Evolutionary conservation across 2,888 invertebrate genomes (phyloP), one percentile per base, ranked within the genome.

Genomic region (Aleiodes alternator): DNA sequence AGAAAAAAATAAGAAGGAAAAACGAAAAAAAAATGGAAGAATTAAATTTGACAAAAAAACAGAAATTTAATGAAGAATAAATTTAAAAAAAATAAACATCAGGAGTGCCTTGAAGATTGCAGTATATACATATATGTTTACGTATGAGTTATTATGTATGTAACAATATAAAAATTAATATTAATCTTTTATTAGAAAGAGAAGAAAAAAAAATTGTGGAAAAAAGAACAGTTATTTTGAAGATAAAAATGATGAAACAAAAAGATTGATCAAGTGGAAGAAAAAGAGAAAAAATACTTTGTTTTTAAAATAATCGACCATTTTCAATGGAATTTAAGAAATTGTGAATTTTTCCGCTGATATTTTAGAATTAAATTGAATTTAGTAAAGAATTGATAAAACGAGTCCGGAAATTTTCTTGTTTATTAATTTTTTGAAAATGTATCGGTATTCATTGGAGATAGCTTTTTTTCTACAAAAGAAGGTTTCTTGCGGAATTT

Each of bases 81-180:
- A 72, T 69, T 68, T 53, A 75, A 71, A 77, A 73, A 75, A 78
- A 66, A 76, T 73, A 77, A 76, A 88, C 87, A 88, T 88, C 87
- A 86, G 88, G 89, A 89, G 89, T 89, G 89, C 89, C 89, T 89
- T 89, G 87, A 87, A 88, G 86, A 88, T 86, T 87, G 87, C 83
- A 84, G 86, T 85, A 86, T 84, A 86, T 84, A 82, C 72, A 80
- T 77, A 83, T 87, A 78, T 84, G 82, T 85, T 84, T 84, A 83
- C 82, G 83, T 83, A 82, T 83, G 81, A 77, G 84, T 80, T 80
- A 81, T 79, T 78, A 79, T 78, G 76, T 80, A 78, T 77, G 79
- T 73, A 80, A 81, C 75, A 61, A 77, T 77, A 80, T 72, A 81
- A 73, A 77, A 76, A 76, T 53, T 80, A 73, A 80, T 75, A 78